phyloP scores from a whole-genome alignment of 2,113 vertebrate genomes.

The Probosciger aterrimus region DNA sequence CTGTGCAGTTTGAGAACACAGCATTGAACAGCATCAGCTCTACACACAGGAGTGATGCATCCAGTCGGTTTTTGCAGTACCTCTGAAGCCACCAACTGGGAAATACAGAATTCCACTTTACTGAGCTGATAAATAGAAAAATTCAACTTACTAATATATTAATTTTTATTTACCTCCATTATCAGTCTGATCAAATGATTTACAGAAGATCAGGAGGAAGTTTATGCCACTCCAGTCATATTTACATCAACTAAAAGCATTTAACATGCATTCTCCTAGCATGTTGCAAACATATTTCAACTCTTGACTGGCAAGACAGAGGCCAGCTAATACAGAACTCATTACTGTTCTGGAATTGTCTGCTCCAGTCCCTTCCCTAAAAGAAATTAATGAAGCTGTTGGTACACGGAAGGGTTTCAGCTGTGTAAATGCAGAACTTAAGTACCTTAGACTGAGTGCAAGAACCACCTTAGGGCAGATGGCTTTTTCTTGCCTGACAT shows the following conservation, averaged over 20 bases:
- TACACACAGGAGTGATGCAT: neutral
- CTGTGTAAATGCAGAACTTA: neutral
- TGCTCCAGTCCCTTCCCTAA: neutral
- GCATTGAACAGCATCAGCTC: neutral
- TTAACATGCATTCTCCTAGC: fast-evolving
- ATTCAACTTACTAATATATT: neutral
- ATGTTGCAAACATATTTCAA: neutral
- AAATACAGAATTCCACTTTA: neutral
- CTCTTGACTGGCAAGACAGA: neutral
- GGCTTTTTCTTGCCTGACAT: neutral
- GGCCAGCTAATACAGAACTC: neutral
- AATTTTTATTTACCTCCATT: neutral
- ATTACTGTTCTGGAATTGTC: neutral
- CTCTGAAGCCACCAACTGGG: neutral
- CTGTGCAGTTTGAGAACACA: neutral
- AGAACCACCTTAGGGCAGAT: neutral
- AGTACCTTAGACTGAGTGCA: neutral
- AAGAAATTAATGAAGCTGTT: neutral
- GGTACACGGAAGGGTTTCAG: neutral
- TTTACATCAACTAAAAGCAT: neutral
- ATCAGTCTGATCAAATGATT: neutral
- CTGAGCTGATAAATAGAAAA: neutral
- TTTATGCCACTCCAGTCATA: neutral
- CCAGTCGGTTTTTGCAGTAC: neutral
- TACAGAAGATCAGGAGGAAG: neutral